These are phyloP conservation scores for Ancistrus triradiatus DNA, from an alignment of 2,113 vertebrate species.

Conservation along the genomic window DNA sequence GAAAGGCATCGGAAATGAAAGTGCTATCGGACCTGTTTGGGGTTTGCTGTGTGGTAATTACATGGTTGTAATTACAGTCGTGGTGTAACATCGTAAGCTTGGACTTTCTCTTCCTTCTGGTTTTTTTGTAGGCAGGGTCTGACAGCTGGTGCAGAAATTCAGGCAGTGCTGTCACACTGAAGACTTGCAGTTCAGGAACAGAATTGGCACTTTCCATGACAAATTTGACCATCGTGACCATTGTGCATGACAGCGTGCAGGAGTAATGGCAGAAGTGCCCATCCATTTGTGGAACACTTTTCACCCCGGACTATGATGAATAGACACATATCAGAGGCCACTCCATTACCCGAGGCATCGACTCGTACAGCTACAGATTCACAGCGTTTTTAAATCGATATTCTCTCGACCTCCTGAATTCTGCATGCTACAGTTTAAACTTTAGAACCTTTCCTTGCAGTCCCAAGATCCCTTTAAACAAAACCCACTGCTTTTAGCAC, in stretches of 20 bases:
- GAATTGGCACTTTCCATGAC: conserved; percentile 69
- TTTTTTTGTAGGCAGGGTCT: conserved; percentile 35
- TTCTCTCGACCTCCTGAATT: background rate
- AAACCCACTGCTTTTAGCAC: too few species aligned
- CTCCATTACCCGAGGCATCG: conserved; percentile 46
- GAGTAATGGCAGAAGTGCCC: conserved; percentile 66
- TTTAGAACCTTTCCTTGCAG: background rate
- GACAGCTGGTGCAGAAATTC: conserved; percentile 54
- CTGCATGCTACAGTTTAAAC: too few species aligned
- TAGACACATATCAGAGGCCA: conserved; percentile 53
- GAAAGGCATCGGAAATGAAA: conserved; percentile 1
- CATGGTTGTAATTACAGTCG: conserved; percentile 23
- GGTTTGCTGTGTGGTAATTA: conserved; percentile 28
- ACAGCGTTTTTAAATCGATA: background rate
- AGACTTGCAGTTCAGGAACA: conserved; percentile 66
- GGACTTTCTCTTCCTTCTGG: background rate
- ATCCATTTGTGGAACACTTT: conserved; percentile 62
- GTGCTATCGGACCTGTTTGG: conserved; percentile 5
- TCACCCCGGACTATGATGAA: conserved; percentile 54
- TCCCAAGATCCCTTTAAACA: too few species aligned
- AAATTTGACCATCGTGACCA: conserved; percentile 65
- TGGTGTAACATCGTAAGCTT: background rate
- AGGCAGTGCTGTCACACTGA: conserved; percentile 38
- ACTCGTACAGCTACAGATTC: background rate
- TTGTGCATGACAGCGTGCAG: conserved; percentile 67